Evolutionary conservation across 1,140 invertebrate species (phyloP).

Genomic region (Sinella curviseta): DNA sequence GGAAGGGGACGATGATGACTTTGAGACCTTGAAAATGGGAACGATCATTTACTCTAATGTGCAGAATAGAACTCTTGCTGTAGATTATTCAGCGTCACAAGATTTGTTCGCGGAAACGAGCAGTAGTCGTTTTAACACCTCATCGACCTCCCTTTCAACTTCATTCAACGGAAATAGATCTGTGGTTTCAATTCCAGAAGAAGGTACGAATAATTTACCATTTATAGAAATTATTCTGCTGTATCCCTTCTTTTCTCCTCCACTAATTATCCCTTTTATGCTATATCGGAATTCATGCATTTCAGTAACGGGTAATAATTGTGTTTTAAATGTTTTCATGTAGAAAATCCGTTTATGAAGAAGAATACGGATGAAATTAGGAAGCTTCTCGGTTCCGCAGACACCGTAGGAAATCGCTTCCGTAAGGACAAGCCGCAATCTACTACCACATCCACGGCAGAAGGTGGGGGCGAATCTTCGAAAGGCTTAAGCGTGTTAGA

Average conservation of each 20-base stretch:
- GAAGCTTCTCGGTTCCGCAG: conserved; percentile 16
- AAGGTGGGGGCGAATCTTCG: not conserved
- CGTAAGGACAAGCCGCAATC: conserved; percentile 34
- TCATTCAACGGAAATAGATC: not conserved
- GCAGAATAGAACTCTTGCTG: not conserved
- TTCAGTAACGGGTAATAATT: no score
- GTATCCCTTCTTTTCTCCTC: not conserved
- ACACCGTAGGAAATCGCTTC: conserved; percentile 26
- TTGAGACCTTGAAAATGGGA: conserved; percentile 50
- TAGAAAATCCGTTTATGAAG: conserved; percentile 46
- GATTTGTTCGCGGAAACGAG: conserved; percentile 24
- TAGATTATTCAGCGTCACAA: conserved; percentile 2
- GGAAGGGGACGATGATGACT: conserved; percentile 51
- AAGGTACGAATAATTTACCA: not conserved
- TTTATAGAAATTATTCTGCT: not conserved
- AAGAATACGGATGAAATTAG: conserved; percentile 46
- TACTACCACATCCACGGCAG: not conserved
- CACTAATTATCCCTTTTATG: no score
- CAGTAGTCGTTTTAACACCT: conserved; percentile 10
- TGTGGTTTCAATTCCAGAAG: not conserved
- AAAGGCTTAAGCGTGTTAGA: conserved; percentile 45
- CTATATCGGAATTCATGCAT: no score
- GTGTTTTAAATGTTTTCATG: not conserved
- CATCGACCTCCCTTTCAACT: not conserved
- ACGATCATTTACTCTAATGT: conserved; percentile 2